Base-by-base conservation (phyloP, 2,113 vertebrate species). In the Cranoglanis bouderius region DNA sequence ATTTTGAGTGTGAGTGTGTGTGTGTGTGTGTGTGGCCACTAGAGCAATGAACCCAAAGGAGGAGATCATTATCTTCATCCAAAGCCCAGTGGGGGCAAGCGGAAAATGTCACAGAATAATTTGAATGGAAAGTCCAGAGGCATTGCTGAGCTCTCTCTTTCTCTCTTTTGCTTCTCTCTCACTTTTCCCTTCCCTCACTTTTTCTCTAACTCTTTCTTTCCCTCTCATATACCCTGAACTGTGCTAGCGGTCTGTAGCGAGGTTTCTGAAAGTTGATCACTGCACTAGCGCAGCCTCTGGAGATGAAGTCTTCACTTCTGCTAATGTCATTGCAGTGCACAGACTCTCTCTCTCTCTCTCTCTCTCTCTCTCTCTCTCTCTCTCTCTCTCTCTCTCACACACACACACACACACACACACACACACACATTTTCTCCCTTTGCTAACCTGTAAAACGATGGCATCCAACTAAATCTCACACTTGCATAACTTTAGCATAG, bases 251-350 rank as follows among this genome's bases (percentile, higher is more conserved):
- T 91, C 88, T 92, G 87, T 87, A 90, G 88, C 84, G 87, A 91
- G 92, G 92, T 91, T 91, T 92, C 91, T 89, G 83, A 63, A 24
- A 87, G 67, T 57, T 67, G 29, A 84, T 90, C 92, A 90, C 90
- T 53, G 77, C 77, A 91, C 90, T 89, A 89, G 88, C 88, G 84
- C 65, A 78, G 91, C 92, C 91, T 89, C 81, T 90, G 93, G 92
- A 91, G 89, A 90, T 92, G 92, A 93, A 93, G 92, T 90, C 77
- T 92, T 93, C 89, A 91, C 93, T 90, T 40, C 59, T 82, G 75
- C 46, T 78, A 78, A 78, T 78, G 75, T 32, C 75, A 78, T n/a
- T 24, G 75, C 26, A 49, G 26, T 49, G 12, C 9, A 12, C 65
- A 32, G 63, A 32, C 18, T 74, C 35, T 74, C 18, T 40, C 10